Evolutionary conservation across 2,113 vertebrate species (phyloP), one percentile per base, ranked within the genome.

Genomic region (Megaceryle maxima): DNA sequence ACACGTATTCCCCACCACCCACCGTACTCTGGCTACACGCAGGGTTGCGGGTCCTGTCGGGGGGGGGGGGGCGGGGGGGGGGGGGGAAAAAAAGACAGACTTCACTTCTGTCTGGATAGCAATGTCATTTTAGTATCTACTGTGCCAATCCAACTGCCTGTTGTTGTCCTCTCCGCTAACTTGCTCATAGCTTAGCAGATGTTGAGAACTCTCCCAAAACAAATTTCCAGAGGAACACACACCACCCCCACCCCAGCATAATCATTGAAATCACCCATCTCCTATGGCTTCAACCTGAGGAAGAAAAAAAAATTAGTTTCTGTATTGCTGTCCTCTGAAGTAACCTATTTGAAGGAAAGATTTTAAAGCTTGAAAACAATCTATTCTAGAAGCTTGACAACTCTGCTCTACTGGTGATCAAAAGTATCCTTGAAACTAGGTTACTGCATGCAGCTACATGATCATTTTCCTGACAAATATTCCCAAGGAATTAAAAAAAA

Each of bases 341-440:
- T 67, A 74, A 83, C 6, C n/a, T 81, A 63, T 63, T 88, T 93
- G 22, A 13, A 41, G 24, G 33, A 77, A 90, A 48, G 14, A 62
- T 37, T 46, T 62, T 66, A 57, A 83, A 93, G 20, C 29, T 39
- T 68, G 66, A 73, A 87, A 94, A 70, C 63, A 82, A 66, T 7
- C 35, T 93, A 16, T 76, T 91, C 76, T n/a, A 64, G 31, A 93
- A 96, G 37, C 19, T 25, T 90, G 62, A 88, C 83, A 94, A 53
- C 53, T 67, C 46, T 77, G 68, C 41, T 69, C 55, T 43, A 77
- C 3, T 5, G n/a, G 18, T 96, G 91, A 96, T 94, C 89, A 96
- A 94, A 96, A 82, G 62, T 80, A 82, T 64, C 69, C 35, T 37
- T 51, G 84, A 84, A 95, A 87, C 20, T 84, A 79, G 83, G 87